phyloP scores from a whole-genome alignment of 2,888 invertebrate genomes.

The Drosophila paranaensis region DNA sequence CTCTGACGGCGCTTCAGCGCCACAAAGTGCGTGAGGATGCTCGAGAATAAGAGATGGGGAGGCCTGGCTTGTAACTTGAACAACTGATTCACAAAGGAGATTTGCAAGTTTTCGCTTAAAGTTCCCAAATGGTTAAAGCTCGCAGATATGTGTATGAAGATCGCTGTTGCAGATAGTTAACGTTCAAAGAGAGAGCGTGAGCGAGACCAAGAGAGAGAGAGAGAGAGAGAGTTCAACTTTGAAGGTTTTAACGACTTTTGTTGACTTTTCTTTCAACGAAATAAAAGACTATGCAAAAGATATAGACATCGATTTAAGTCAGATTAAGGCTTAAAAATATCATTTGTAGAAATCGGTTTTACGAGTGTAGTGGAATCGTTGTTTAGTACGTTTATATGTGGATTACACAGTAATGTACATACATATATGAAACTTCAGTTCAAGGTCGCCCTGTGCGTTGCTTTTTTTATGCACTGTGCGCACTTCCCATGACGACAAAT shows the following conservation, averaged over 20 bases:
- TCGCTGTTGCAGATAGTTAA: slow-evolving; percentile 16
- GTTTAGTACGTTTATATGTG: background rate
- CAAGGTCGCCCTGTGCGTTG: slow-evolving; percentile 36
- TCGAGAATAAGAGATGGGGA: slow-evolving; percentile 40
- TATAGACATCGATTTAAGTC: slow-evolving; percentile 3
- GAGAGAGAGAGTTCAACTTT: slow-evolving; percentile 1
- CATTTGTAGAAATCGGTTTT: slow-evolving; percentile 1
- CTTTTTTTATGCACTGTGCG: slow-evolving; percentile 48
- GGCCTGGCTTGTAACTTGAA: slow-evolving; percentile 29
- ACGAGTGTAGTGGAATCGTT: slow-evolving; percentile 5
- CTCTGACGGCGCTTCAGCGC: slow-evolving; percentile 60
- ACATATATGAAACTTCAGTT: slow-evolving; percentile 15
- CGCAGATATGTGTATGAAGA: slow-evolving; percentile 8
- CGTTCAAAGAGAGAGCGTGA: slow-evolving; percentile 1
- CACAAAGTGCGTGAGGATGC: slow-evolving; percentile 71
- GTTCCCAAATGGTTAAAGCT: slow-evolving; percentile 22
- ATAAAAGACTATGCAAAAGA: slow-evolving; percentile 7
- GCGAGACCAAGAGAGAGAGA: background rate
- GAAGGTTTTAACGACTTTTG: slow-evolving; percentile 2
- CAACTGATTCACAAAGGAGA: slow-evolving; percentile 36
- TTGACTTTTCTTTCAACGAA: background rate
- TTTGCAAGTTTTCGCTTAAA: slow-evolving; percentile 20
- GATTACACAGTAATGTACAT: background rate
- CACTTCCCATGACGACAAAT: slow-evolving; percentile 75
- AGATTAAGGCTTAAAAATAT: slow-evolving; percentile 10